These are phyloP conservation scores for Geococcyx californianus DNA, from an alignment of 2,113 vertebrate genomes.

Conservation along the genomic window DNA sequence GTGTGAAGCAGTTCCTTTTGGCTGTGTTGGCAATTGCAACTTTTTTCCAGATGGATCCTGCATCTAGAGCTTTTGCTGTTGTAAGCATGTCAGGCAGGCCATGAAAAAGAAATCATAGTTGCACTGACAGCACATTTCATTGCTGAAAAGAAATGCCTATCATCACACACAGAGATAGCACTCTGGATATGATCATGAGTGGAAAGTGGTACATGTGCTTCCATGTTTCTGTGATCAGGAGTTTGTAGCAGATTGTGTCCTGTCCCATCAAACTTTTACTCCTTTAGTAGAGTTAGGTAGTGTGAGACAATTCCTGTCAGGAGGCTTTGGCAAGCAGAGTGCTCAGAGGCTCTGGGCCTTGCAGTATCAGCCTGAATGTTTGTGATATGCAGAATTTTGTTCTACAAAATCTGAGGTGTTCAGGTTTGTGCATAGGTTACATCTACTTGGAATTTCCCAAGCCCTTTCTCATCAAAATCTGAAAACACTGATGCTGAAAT, in stretches of 20 bases:
- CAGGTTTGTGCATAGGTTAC: not conserved
- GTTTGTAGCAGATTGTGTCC: not conserved
- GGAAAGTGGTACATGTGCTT: not conserved
- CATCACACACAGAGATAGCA: not conserved
- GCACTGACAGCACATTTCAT: not conserved
- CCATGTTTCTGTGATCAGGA: not conserved
- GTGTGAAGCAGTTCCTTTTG: not conserved
- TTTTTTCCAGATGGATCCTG: not conserved
- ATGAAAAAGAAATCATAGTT: conserved; percentile 20
- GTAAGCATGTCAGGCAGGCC: not conserved
- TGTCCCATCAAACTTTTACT: not conserved
- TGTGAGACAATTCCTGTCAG: not conserved
- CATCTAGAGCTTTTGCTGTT: not conserved
- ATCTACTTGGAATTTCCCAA: not conserved
- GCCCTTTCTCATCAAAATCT: not conserved
- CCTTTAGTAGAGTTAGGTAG: not conserved
- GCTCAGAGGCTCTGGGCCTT: not conserved
- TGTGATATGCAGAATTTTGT: not conserved
- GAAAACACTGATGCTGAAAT: not conserved
- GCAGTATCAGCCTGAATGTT: not conserved
- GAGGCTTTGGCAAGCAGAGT: not conserved
- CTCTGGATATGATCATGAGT: not conserved
- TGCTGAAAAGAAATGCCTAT: not conserved
- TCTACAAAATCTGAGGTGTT: not conserved
- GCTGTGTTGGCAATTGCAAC: not conserved